Percentiles rank a stretch among this genome's conserved stretches.
Conservation (phyloP, 2,888 invertebrate species). For the Netelia fuscicornis region DNA sequence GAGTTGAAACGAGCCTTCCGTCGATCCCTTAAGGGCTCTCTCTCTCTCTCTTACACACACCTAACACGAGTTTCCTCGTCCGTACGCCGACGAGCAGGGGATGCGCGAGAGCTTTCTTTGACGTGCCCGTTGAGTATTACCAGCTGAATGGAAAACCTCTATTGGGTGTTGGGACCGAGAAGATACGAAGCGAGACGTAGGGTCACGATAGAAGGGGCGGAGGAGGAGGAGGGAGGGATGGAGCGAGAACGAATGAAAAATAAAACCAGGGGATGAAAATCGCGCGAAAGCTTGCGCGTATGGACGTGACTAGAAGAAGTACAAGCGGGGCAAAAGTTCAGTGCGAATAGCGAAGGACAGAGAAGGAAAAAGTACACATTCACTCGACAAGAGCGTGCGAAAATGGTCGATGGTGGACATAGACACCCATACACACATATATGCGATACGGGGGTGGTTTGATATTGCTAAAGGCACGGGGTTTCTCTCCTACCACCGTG, state of each 20-base stretch:
- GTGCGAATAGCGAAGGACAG: conserved; percentile 16
- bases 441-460: conserved; percentile 43
- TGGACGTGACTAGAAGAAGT: conserved; percentile 35
- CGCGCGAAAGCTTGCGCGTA: background rate
- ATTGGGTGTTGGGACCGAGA: background rate
- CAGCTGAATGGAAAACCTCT: conserved; percentile 43
- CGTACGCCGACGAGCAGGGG: background rate
- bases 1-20: conserved; percentile 11
- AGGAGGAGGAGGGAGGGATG: background rate
- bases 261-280: conserved; percentile 1
- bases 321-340: conserved; percentile 48
- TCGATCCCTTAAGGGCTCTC: conserved; percentile 44
- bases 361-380: background rate
- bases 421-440: conserved; percentile 17
- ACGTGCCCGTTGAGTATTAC: conserved; percentile 36
- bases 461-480: conserved; percentile 58
- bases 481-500: conserved; percentile 31
- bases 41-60: background rate
- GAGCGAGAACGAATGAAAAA: background rate
- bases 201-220: too few relatives aligned
- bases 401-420: conserved; percentile 53
- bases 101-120: conserved; percentile 9
- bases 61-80: background rate
- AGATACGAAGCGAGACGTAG: background rate
- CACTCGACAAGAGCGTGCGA: conserved; percentile 25